Conservation (phyloP, 1,140 invertebrate genomes). For the Aphelinus atriplicis region DNA sequence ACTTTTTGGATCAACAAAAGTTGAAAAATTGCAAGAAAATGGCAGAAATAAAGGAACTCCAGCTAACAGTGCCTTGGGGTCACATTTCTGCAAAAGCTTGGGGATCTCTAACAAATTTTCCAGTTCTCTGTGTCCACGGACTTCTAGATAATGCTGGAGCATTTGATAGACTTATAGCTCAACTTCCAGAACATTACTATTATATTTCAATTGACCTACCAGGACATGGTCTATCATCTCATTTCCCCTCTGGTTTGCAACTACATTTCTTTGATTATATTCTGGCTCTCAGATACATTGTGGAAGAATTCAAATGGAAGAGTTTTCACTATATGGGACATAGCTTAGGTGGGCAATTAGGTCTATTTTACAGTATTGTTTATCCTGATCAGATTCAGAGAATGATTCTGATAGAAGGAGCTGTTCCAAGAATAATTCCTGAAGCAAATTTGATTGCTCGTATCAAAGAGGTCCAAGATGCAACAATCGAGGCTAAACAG, state of each 20-base stretch:
- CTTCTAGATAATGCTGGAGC: conserved; percentile 72
- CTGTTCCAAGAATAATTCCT: conserved; percentile 52
- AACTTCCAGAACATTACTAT: conserved; percentile 69
- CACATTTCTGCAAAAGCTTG: conserved; percentile 71
- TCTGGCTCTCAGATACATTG: conserved; percentile 64
- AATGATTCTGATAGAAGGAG: conserved; percentile 67
- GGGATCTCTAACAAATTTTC: conserved; percentile 66
- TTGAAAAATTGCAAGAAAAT: background rate
- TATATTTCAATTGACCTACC: conserved; percentile 76
- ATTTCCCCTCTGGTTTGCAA: conserved; percentile 67
- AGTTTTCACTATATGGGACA: conserved; percentile 69
- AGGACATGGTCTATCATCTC: conserved; percentile 75
- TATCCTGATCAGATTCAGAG: conserved; percentile 67
- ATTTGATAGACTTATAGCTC: conserved; percentile 72
- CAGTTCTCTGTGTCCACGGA: conserved; percentile 74
- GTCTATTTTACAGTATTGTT: conserved; percentile 60
- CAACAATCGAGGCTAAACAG: conserved; percentile 40
- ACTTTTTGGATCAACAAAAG: too few relatives aligned
- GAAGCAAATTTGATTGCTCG: conserved; percentile 48
- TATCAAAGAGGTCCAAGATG: conserved; percentile 50
- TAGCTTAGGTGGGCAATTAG: conserved; percentile 69
- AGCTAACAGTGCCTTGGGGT: conserved; percentile 54
- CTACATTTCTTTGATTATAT: conserved; percentile 65
- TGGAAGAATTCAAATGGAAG: conserved; percentile 70
- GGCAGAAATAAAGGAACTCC: conserved; percentile 35